Conservation (phyloP, 2,113 vertebrate genomes). For the Galeopterus variegatus region DNA sequence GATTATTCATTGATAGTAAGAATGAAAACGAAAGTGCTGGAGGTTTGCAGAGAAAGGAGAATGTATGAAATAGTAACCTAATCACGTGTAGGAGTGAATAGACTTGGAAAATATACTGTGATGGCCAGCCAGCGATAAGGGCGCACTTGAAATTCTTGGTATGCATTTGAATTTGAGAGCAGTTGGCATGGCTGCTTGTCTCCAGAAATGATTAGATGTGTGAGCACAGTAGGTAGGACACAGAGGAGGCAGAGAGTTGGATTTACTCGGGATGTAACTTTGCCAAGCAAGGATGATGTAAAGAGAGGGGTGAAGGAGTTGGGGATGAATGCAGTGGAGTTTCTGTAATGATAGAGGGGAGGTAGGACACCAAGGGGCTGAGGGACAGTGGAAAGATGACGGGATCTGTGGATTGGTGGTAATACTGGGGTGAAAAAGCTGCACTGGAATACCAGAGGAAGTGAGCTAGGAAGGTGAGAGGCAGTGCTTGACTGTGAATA, state of each 20-base stretch:
- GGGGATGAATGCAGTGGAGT: too few relatives aligned
- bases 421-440: neutral
- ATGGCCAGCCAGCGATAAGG: too few relatives aligned
- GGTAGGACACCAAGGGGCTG: rapidly evolving
- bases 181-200: too few relatives aligned
- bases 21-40: neutral
- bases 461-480: neutral
- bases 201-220: neutral
- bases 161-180: neutral
- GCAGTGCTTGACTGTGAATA: rapidly evolving
- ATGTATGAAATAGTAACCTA: rapidly evolving
- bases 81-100: neutral
- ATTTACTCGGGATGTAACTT: neutral
- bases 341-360: too few relatives aligned
- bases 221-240: too few relatives aligned
- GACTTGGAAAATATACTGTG: rapidly evolving
- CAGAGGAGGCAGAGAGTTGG: rapidly evolving
- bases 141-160: neutral
- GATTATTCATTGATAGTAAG: neutral
- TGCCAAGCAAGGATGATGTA: rapidly evolving
- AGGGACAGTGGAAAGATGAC: too few relatives aligned
- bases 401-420: too few relatives aligned
- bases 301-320: neutral
- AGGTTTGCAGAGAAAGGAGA: too few relatives aligned
- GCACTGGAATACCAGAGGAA: too few relatives aligned